Conservation (phyloP, 2,797 vertebrate genomes). For the Tangara arthus region DNA sequence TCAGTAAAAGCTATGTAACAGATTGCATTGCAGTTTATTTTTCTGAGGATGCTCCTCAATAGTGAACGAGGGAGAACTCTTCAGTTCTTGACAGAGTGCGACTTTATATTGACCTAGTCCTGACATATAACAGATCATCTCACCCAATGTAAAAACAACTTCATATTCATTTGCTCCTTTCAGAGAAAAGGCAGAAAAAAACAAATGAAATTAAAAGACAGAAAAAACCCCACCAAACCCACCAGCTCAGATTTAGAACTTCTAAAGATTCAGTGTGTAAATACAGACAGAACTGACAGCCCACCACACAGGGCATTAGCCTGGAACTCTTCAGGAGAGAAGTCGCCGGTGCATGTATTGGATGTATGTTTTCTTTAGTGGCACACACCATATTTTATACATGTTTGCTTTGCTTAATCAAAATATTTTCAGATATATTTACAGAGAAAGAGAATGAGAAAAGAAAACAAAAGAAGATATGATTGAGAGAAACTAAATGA, state of each 20-base stretch:
- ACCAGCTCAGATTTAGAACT: neutral
- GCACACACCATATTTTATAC: rapidly evolving
- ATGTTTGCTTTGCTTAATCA: neutral
- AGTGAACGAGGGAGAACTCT: neutral
- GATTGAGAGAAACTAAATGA: neutral
- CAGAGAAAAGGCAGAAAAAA: neutral
- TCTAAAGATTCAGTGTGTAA: neutral
- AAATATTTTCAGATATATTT: neutral
- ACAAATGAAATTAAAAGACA: neutral
- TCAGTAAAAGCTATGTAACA: neutral
- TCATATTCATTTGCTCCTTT: neutral
- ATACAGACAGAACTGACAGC: neutral
- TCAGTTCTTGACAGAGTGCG: neutral
- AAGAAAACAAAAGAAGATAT: neutral
- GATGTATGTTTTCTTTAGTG: neutral
- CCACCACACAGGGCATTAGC: neutral
- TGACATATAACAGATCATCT: neutral
- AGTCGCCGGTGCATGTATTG: neutral
- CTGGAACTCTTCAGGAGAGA: neutral
- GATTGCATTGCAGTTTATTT: neutral
- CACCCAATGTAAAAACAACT: neutral
- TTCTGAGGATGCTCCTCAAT: neutral
- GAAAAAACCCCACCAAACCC: rapidly evolving
- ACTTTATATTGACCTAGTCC: neutral
- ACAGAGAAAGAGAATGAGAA: neutral